Evolutionary conservation across 2,888 invertebrate genomes (phyloP), one percentile per base, ranked within the genome.

Genomic region (Andrena flavipes): DNA sequence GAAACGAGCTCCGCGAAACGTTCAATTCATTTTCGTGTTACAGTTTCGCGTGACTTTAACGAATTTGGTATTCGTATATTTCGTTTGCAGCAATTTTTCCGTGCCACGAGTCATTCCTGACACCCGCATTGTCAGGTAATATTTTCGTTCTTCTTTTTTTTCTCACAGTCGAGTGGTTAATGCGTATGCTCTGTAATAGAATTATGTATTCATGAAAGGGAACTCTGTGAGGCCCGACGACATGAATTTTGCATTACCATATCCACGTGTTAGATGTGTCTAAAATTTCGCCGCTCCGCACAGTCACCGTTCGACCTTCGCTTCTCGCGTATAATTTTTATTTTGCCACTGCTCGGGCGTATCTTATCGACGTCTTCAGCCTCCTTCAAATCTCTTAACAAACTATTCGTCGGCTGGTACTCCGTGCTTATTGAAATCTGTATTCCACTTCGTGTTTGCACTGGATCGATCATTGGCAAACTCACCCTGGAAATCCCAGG

Each of bases 161-260:
- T 49, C 33, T 16, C 29, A 23, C 29, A 23, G 48, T 48, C 16
- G 65, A 73, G 42, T 49, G 42, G 51, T 56, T 81, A 80, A 81
- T 71, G 74, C 73, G 51, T 70, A 60, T 60, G 64, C 64, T 69
- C 51, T 81, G 73, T 80, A 80, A 80, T 65, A 73, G 68, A 69
- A 73, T 81, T 81, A 73, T 80, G 68, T 80, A 81, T 81, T 80
- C 81, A 81, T 65, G 80, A 65, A 73, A 64, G 59, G 59, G 59
- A 33, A 13, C 65, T 64, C 20, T 64, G 51, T 69, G 54, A 59
- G 69, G 42, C 26, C 7, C 59, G 73, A 16, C 67, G 59, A 81
- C 80, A 80, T 74, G 74, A 81, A 80, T 80, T 73, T 81, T 65
- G 51, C 81, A 81, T 81, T 81, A 81, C 59, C 69, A 74, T 69